Evolutionary conservation across 1,140 invertebrate genomes (phyloP).

Genomic region (Whitmania pigra): DNA sequence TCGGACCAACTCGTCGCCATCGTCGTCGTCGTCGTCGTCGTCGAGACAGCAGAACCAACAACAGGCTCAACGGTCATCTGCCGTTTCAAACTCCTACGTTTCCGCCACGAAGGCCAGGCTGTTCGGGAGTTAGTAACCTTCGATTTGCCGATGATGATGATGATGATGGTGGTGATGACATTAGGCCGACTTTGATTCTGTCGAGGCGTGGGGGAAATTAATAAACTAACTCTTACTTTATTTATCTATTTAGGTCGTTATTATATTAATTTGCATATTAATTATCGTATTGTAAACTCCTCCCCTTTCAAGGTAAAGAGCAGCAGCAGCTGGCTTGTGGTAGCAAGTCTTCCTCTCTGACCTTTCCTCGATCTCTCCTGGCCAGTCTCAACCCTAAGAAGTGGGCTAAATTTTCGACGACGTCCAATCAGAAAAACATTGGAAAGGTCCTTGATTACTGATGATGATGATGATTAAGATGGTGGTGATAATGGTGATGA

Average conservation of each 20-base stretch:
- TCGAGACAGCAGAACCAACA: not conserved
- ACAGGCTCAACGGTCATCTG: not conserved
- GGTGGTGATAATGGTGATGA: too few relatives aligned
- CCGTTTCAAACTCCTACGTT: not conserved
- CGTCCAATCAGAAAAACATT: not conserved
- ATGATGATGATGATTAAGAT: too few relatives aligned
- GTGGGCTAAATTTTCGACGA: not conserved
- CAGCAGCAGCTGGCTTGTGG: too few relatives aligned
- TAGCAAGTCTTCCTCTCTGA: not conserved
- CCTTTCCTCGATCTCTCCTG: conserved; percentile 2
- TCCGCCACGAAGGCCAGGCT: not conserved
- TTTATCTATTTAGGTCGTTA: too few relatives aligned
- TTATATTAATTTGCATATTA: too few relatives aligned
- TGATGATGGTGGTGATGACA: too few relatives aligned
- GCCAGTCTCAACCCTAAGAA: conserved; percentile 6
- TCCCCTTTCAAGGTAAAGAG: too few relatives aligned
- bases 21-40: not conserved
- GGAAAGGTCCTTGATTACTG: not conserved
- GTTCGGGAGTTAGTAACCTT: not conserved
- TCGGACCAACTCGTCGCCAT: not conserved
- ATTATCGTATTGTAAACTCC: too few relatives aligned
- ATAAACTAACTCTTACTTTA: too few relatives aligned
- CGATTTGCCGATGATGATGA: too few relatives aligned
- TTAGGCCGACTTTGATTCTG: too few relatives aligned
- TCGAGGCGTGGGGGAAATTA: too few relatives aligned